Evolutionary conservation across 2,888 invertebrate species (phyloP).

Genomic region (Amiota mariae): DNA sequence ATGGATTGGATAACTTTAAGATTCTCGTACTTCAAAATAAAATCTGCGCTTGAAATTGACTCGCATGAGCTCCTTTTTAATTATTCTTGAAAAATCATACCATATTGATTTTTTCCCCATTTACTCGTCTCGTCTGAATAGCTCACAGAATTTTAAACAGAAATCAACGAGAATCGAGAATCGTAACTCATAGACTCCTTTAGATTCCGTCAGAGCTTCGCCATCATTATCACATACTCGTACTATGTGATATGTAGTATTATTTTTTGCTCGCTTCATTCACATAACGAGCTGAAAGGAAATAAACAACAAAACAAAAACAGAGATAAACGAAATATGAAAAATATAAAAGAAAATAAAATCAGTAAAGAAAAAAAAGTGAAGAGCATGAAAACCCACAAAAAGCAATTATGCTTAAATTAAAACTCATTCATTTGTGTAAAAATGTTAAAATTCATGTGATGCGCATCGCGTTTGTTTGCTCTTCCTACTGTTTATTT

Average conservation of each 20-base stretch:
- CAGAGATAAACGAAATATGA: constrained; percentile 29
- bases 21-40: neutral
- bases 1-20: neutral
- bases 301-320: constrained; percentile 23
- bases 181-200: constrained; percentile 10
- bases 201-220: no score
- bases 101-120: constrained; percentile 54
- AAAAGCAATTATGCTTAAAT: constrained; percentile 67
- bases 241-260: no score
- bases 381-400: constrained; percentile 50
- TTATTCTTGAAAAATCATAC: constrained; percentile 47
- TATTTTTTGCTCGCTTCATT: neutral
- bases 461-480: constrained; percentile 38
- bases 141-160: constrained; percentile 34
- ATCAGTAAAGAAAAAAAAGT: neutral
- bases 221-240: no score
- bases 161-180: constrained; percentile 16
- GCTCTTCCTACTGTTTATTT: neutral
- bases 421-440: constrained; percentile 66
- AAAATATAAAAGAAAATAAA: constrained; percentile 31
- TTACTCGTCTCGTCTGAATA: neutral
- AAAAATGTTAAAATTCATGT: constrained; percentile 58
- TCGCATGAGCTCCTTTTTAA: constrained; percentile 41
- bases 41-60: neutral
- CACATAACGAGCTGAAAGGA: neutral